Evolutionary conservation across 1,140 invertebrate genomes (phyloP), one percentile per base, ranked within the genome.

Genomic region (Polypedilum vanderplanki): DNA sequence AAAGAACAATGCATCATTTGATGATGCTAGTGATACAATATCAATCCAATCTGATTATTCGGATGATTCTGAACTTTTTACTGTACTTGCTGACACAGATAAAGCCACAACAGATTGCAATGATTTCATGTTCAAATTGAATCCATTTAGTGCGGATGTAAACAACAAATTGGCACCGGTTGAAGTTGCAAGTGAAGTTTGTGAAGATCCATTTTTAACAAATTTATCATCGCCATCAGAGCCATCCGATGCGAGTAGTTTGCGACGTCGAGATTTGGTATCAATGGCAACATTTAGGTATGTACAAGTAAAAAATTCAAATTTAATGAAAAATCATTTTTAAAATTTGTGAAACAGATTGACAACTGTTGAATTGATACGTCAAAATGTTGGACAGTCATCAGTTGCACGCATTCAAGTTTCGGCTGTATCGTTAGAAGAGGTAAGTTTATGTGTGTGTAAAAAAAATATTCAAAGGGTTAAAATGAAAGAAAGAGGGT

Each of bases 171-270:
- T 84, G 2, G 80, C 84, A 33, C 80, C 80, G 1, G 88, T 90
- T 40, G 95, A 96, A 81, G 88, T 94, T 22, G 95, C 93, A 7
- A 90, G 89, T 57, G 95, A 97, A 81, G 91, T 93, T 12, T 86
- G 92, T 22, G 93, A 96, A 81, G 91, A 93, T 77, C 85, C 85
- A 67, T 79, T 86, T 76, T 76, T 88, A 74, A 87, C 89, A 9
- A 88, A 86, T 15, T 85, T 86, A 8, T 87, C 86, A 0, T 89
- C 92, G 0, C 90, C 91, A 15, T 94, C 91, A 79, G 92, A 93
- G 79, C 90, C 89, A 75, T 93, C 91, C 1, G 85, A 93, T 78
- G 90, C 90, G 46, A 93, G 91, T 79, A 90, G 89, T 7, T 92
- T 91, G 81, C 88, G 89, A 77, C 84, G 92, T 77, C 88, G 91